Percentiles rank a stretch among this genome's conserved stretches.
Conservation (phyloP, 2,888 invertebrate genomes). For the Thelaira solivaga region DNA sequence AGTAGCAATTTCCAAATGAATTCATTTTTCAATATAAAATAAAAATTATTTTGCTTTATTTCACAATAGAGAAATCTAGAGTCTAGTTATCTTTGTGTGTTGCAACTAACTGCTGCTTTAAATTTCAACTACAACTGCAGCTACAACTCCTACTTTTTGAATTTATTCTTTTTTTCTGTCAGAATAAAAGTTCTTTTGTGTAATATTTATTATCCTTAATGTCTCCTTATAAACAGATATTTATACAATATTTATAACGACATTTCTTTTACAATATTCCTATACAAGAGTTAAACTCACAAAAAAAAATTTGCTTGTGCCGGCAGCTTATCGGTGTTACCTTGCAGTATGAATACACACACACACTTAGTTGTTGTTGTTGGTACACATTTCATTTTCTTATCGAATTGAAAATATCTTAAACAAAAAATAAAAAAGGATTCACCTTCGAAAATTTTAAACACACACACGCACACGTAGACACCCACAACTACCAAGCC, state of each 20-base stretch:
- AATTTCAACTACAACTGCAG: neutral
- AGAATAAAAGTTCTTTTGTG: conserved; percentile 21
- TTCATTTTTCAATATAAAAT: too few relatives aligned
- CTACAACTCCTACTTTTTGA: neutral
- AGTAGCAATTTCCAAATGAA: too few relatives aligned
- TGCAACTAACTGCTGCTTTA: too few relatives aligned
- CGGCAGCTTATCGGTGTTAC: conserved; percentile 51
- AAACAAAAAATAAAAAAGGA: conserved; percentile 59
- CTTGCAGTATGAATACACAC: too few relatives aligned
- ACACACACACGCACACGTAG: neutral
- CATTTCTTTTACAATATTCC: conserved; percentile 24
- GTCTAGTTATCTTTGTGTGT: conserved; percentile 39
- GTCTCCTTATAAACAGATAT: conserved; percentile 51
- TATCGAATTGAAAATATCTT: conserved; percentile 52
- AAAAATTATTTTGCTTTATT: neutral
- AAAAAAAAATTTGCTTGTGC: conserved; percentile 10
- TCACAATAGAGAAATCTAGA: neutral
- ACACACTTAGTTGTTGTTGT: conserved; percentile 18
- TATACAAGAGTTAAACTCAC: conserved; percentile 1
- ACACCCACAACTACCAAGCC: neutral
- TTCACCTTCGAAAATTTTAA: conserved; percentile 52
- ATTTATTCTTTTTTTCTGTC: neutral
- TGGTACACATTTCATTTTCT: conserved; percentile 60
- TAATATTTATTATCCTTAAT: conserved; percentile 58
- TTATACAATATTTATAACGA: conserved; percentile 48